Conservation (phyloP, 2,888 invertebrate genomes). For the Nyleta sp. region DNA sequence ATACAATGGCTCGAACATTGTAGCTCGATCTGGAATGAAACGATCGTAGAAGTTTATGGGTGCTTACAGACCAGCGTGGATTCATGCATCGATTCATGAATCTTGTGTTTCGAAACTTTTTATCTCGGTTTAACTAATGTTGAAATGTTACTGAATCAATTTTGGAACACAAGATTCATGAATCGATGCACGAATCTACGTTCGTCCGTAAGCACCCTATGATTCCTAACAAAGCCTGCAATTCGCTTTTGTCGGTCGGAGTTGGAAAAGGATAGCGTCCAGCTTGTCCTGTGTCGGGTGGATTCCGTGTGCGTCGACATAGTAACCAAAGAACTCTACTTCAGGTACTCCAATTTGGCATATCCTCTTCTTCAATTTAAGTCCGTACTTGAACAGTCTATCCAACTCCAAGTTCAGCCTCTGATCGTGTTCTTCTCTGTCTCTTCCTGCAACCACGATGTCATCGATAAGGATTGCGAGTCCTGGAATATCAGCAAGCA, state of each 20-base stretch:
- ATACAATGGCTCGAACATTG: background rate
- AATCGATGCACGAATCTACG: no score
- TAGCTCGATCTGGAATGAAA: background rate
- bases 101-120: no score
- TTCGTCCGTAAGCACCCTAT: no score
- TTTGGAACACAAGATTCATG: no score
- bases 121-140: no score
- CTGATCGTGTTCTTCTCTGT: conserved; percentile 4
- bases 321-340: conserved; percentile 27
- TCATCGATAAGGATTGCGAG: conserved; percentile 19
- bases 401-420: conserved; percentile 13
- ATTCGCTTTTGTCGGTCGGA: conserved; percentile 21
- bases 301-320: conserved; percentile 8
- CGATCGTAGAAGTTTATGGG: conserved; percentile 33
- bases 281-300: conserved; percentile 13
- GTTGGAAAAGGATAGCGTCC: conserved; percentile 24
- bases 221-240: conserved; percentile 29
- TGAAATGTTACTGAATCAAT: no score
- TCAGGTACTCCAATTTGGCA: conserved; percentile 10
- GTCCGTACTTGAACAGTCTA: background rate
- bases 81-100: no score
- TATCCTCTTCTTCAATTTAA: conserved; percentile 22
- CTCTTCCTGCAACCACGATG: conserved; percentile 25
- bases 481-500: conserved; percentile 16
- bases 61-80: no score